Evolutionary conservation across 2,888 invertebrate genomes (phyloP).

Genomic region (Agapetus fuscipes): DNA sequence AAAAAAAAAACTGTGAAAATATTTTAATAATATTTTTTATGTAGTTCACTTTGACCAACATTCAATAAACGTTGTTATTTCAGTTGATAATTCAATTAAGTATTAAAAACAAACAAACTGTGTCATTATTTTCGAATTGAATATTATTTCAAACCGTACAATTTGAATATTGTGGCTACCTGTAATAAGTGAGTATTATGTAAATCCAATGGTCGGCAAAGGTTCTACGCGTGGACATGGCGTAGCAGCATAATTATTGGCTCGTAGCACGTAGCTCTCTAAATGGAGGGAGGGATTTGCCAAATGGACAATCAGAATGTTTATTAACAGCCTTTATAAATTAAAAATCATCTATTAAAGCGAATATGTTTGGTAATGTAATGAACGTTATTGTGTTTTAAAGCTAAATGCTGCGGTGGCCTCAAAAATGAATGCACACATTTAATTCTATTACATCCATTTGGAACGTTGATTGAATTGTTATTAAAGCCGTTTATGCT

Average conservation of each 20-base stretch:
- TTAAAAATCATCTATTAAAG: slow-evolving; percentile 17
- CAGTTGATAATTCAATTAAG: too few species aligned
- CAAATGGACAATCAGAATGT: slow-evolving; percentile 20
- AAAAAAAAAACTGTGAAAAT: too few species aligned
- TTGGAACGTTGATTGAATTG: neutral
- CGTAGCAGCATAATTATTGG: neutral
- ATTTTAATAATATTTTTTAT: too few species aligned
- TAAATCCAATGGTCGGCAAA: too few species aligned
- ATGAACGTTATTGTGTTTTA: slow-evolving; percentile 5
- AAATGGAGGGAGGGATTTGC: slow-evolving; percentile 13
- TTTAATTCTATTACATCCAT: neutral
- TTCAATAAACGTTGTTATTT: too few species aligned
- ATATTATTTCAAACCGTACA: too few species aligned
- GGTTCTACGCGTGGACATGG: neutral
- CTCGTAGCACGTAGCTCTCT: slow-evolving; percentile 7
- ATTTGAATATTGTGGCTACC: too few species aligned
- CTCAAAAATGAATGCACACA: neutral
- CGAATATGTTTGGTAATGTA: slow-evolving; percentile 9
- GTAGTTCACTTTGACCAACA: too few species aligned
- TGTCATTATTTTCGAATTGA: too few species aligned
- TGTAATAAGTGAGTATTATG: too few species aligned
- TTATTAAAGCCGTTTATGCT: too few species aligned
- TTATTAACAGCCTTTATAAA: slow-evolving; percentile 18
- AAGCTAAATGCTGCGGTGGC: neutral
- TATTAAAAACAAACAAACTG: too few species aligned